Conservation (phyloP, 2,797 vertebrate species). For the Acestrorhynchus altus region DNA sequence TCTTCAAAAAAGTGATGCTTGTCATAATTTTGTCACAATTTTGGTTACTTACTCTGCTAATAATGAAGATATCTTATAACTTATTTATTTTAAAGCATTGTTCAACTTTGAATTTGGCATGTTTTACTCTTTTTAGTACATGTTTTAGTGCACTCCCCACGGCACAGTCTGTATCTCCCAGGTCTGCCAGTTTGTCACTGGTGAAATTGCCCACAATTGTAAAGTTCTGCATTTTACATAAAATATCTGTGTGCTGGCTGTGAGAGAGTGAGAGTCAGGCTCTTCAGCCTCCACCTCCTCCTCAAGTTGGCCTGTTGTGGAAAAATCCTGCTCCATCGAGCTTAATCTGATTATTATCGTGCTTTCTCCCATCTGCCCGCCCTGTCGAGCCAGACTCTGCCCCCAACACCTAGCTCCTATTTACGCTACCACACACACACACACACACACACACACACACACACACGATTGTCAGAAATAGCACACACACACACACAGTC, state of each 20-base stretch:
- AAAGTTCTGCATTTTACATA: conserved; percentile 71
- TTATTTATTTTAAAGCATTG: not conserved
- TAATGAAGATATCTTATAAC: not conserved
- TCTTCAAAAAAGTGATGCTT: no score
- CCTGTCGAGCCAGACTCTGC: conserved; percentile 27
- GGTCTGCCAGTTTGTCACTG: conserved; percentile 60
- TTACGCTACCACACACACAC: conserved; percentile 22
- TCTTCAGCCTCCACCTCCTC: conserved; percentile 20
- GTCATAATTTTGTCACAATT: no score
- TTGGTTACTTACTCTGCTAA: not conserved
- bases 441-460: conserved; percentile 12
- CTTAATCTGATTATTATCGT: conserved; percentile 39
- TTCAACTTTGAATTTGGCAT: not conserved
- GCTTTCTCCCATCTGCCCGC: conserved; percentile 43
- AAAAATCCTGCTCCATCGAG: conserved; percentile 59
- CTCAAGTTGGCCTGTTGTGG: conserved; percentile 41
- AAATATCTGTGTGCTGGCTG: conserved; percentile 62
- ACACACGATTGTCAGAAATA: no score
- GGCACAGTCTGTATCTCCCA: conserved; percentile 12
- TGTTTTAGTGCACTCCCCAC: conserved; percentile 7
- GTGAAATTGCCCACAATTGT: conserved; percentile 69
- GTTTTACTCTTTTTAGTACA: not conserved
- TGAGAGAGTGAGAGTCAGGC: conserved; percentile 14
- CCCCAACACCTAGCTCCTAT: conserved; percentile 48
- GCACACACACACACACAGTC: conserved; percentile 12